phyloP scores from a whole-genome alignment of 1,140 invertebrate species.

The Caerostris extrusa region DNA sequence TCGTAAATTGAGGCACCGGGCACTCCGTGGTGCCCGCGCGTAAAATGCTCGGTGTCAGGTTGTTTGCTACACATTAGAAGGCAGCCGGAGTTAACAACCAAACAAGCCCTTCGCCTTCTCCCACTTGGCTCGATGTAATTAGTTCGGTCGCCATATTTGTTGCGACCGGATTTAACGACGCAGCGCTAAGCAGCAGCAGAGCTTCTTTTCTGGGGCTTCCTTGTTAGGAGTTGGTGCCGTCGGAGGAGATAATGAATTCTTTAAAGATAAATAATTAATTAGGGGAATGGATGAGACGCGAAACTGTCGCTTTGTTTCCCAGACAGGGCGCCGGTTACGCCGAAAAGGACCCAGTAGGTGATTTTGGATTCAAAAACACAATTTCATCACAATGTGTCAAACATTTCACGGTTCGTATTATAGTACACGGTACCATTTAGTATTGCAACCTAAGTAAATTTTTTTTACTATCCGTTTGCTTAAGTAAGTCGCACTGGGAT shows the following conservation, averaged over 20 bases:
- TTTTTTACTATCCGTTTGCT: no score
- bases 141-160: conserved; percentile 69
- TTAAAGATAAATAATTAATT: conserved; percentile 77
- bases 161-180: conserved; percentile 68
- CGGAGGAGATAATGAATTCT: conserved; percentile 8
- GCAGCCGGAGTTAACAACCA: conserved; percentile 66
- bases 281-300: not conserved
- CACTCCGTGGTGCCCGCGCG: conserved; percentile 48
- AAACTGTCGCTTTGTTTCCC: conserved; percentile 45
- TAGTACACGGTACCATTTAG: no score
- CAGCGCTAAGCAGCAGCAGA: not conserved
- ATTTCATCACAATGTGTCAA: no score
- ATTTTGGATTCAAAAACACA: no score
- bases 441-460: no score
- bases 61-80: conserved; percentile 75
- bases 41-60: conserved; percentile 73
- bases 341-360: no score
- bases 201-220: not conserved
- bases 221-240: conserved; percentile 23
- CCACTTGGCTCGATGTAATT: conserved; percentile 28
- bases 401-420: no score
- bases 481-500: no score
- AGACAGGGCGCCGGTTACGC: not conserved
- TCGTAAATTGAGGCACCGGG: conserved; percentile 75
- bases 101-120: conserved; percentile 53